Base-by-base conservation (phyloP, 2,113 vertebrate species). In the Crypturellus undulatus region DNA sequence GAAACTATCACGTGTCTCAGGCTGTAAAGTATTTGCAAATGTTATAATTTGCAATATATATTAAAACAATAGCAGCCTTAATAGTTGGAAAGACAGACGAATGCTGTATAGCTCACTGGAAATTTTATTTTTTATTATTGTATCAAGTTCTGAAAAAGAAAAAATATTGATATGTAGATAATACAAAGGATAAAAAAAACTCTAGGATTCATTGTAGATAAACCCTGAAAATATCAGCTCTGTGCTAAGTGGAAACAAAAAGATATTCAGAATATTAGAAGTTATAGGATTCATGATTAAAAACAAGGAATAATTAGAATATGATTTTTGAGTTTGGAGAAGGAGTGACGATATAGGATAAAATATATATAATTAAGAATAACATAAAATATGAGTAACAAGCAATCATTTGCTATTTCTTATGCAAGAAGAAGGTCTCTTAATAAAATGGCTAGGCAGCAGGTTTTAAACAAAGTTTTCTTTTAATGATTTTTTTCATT, bases 101-200 rank as follows among this genome's bases (percentile, higher is more conserved):
- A 54, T 63, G 3, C 3, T 63, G 12, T 19, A 25, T 3, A 71
- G 10, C 36, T 76, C 36, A 82, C 40, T 36, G 13, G 26, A 76
- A 87, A 49, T n/a, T n/a, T n/a, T n/a, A n/a, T n/a, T 0, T 2
- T 7, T 63, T 56, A 84, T 89, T 71, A 20, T 81, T 49, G 3
- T 86, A 8, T 18, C 26, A 60, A 16, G 5, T n/a, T 20, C 12
- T 2, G 9, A 42, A 42, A 72, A 34, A 22, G 26, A 12, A 9
- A 9, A 15, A 12, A 18, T 18, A 16, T 2, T 0, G 64, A 51
- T 36, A 15, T 4, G 9, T 34, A 72, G 12, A 1, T 38, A 21
- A 32, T 52, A 25, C 5, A 72, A 87, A 82, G 3, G 25, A 51
- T 43, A 77, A 60, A 14, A 0, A 6, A 28, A 82, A 59, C 63